These are phyloP conservation scores for Tetrax tetrax DNA, from an alignment of 2,113 vertebrate genomes.

Conservation along the genomic window DNA sequence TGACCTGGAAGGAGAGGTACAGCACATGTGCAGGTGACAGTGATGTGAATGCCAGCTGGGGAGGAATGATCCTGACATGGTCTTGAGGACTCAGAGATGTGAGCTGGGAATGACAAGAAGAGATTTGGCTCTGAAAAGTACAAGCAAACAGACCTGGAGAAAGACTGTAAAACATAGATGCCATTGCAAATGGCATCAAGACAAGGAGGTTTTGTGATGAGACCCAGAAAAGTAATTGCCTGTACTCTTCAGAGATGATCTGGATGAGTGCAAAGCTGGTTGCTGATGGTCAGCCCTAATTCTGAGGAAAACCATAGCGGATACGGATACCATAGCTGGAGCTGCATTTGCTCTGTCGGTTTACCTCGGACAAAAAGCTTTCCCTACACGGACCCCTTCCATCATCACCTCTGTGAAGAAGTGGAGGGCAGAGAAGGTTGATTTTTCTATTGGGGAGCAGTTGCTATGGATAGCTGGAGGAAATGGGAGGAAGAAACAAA, in stretches of 20 bases:
- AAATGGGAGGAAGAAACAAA: conserved; percentile 55
- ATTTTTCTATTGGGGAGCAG: neutral
- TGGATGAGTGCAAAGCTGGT: neutral
- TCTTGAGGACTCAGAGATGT: neutral
- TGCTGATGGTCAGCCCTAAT: neutral
- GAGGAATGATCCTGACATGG: fast-evolving
- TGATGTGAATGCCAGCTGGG: neutral
- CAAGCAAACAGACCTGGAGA: neutral
- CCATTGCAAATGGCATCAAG: neutral
- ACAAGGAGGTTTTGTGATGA: neutral
- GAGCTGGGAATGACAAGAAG: neutral
- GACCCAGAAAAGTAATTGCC: neutral
- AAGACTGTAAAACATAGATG: neutral
- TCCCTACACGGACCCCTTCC: neutral
- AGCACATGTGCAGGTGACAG: neutral
- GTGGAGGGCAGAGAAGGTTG: neutral
- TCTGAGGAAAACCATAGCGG: fast-evolving
- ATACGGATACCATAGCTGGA: neutral
- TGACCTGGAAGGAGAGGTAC: neutral
- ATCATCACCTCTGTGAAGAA: neutral
- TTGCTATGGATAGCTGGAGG: conserved; percentile 37
- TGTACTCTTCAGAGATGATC: neutral
- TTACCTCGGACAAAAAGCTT: neutral
- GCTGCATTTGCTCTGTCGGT: neutral
- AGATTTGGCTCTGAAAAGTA: neutral